These are phyloP conservation scores for Chanos chanos DNA, from an alignment of 2,797 vertebrate species.

Conservation along the genomic window DNA sequence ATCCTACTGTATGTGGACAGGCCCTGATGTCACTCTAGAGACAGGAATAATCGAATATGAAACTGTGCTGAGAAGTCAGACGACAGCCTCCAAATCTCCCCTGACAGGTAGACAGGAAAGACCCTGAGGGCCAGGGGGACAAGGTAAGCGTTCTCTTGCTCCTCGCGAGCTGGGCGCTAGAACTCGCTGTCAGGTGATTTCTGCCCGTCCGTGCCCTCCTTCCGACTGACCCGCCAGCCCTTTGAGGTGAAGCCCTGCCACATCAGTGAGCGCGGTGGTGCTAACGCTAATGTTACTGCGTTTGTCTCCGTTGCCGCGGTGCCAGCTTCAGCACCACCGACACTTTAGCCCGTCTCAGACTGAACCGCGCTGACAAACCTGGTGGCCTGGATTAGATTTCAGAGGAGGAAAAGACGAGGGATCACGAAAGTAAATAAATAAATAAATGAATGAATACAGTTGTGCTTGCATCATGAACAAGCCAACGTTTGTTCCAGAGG, in stretches of 20 bases:
- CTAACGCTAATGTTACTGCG: not conserved
- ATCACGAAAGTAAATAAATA: not conserved
- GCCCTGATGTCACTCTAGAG: not conserved
- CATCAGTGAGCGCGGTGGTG: slow-evolving; percentile 1
- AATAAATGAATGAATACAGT: not conserved
- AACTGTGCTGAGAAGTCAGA: slow-evolving; percentile 11
- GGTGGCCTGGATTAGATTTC: slow-evolving; percentile 23
- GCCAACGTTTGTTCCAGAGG: slow-evolving; percentile 39
- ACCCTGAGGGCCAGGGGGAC: slow-evolving; percentile 28
- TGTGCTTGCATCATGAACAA: not conserved
- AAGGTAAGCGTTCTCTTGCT: slow-evolving; percentile 16
- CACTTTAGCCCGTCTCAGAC: slow-evolving; percentile 13
- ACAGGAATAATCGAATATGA: slow-evolving; percentile 22
- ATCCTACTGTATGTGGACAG: not conserved
- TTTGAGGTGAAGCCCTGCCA: slow-evolving; percentile 9
- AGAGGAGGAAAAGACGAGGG: not conserved
- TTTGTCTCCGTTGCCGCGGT: not conserved
- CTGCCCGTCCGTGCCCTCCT: slow-evolving; percentile 14
- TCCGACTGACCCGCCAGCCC: slow-evolving; percentile 35
- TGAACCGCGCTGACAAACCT: slow-evolving; percentile 25
- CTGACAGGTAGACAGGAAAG: slow-evolving; percentile 37
- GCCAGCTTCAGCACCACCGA: not conserved
- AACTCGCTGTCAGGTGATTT: slow-evolving; percentile 36
- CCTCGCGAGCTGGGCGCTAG: slow-evolving; percentile 11
- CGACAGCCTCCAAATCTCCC: slow-evolving; percentile 28